Evolutionary conservation across 2,113 vertebrate genomes (phyloP).

Genomic region (Vombatus ursinus): DNA sequence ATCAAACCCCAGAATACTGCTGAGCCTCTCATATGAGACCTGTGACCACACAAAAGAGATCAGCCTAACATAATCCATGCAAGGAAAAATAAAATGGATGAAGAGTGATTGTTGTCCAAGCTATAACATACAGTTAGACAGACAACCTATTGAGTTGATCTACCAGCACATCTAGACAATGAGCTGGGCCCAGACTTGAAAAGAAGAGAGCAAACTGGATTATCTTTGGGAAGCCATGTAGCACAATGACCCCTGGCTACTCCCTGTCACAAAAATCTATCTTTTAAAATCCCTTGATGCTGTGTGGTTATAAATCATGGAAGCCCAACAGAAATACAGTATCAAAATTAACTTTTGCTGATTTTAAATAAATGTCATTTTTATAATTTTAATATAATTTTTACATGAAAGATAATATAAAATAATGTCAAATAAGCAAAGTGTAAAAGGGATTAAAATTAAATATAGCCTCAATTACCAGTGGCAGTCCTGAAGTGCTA

Average conservation of each 20-base stretch:
- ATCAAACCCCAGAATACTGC: not conserved
- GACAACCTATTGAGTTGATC: not conserved
- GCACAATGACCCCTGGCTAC: not conserved
- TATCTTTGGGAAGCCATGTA: not conserved
- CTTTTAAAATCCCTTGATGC: not conserved
- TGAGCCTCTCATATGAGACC: not conserved
- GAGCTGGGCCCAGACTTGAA: not conserved
- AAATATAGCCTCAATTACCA: not conserved
- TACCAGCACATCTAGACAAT: not conserved
- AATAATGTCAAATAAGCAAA: not conserved
- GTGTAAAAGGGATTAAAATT: not conserved
- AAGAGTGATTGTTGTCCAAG: not conserved
- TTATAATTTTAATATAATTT: not conserved
- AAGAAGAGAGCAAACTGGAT: not conserved
- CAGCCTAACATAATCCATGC: not conserved
- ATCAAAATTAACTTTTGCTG: not conserved
- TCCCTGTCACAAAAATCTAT: not conserved
- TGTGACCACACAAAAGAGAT: not conserved
- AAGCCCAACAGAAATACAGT: not conserved
- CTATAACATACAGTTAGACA: not conserved
- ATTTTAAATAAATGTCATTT: not conserved
- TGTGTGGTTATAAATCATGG: not conserved
- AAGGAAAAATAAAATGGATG: not conserved
- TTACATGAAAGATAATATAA: not conserved
- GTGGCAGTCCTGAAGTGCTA: no score